Conservation (phyloP, 2,888 invertebrate species). For the Sylvicola cinctus region DNA sequence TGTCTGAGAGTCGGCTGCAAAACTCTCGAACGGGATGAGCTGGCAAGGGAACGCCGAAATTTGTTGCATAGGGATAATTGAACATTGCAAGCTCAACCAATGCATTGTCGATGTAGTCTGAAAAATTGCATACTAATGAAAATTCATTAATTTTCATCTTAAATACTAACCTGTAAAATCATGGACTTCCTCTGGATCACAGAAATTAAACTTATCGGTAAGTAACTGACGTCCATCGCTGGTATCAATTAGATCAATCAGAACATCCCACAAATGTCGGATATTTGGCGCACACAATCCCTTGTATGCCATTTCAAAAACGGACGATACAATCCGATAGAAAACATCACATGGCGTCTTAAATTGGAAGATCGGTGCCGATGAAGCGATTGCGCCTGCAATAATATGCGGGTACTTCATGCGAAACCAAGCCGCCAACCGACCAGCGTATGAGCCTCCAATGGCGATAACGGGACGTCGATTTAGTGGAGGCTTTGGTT, state of each 20-base stretch:
- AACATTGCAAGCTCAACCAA: conserved; percentile 79
- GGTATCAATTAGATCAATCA: conserved; percentile 34
- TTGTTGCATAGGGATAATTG: conserved; percentile 83
- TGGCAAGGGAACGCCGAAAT: conserved; percentile 66
- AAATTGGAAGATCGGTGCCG: conserved; percentile 82
- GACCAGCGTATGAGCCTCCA: conserved; percentile 89
- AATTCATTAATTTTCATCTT: not conserved
- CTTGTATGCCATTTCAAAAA: conserved; percentile 31
- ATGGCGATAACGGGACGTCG: conserved; percentile 68
- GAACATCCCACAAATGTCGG: conserved; percentile 51
- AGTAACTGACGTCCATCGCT: conserved; percentile 50
- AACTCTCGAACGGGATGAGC: conserved; percentile 57
- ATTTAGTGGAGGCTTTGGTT: no score
- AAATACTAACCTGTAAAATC: conserved; percentile 3
- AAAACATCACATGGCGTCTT: conserved; percentile 58
- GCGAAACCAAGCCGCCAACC: conserved; percentile 89
- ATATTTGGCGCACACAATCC: conserved; percentile 48
- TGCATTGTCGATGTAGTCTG: conserved; percentile 49
- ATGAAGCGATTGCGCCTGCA: conserved; percentile 74
- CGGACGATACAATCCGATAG: conserved; percentile 56
- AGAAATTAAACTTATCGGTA: conserved; percentile 52
- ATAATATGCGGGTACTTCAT: conserved; percentile 88
- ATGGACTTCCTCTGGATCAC: conserved; percentile 30
- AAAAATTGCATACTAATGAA: conserved; percentile 28
- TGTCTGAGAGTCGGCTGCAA: conserved; percentile 30